These are phyloP conservation scores for Acromyrmex heyeri DNA, from an alignment of 1,140 invertebrate species.

Conservation along the genomic window DNA sequence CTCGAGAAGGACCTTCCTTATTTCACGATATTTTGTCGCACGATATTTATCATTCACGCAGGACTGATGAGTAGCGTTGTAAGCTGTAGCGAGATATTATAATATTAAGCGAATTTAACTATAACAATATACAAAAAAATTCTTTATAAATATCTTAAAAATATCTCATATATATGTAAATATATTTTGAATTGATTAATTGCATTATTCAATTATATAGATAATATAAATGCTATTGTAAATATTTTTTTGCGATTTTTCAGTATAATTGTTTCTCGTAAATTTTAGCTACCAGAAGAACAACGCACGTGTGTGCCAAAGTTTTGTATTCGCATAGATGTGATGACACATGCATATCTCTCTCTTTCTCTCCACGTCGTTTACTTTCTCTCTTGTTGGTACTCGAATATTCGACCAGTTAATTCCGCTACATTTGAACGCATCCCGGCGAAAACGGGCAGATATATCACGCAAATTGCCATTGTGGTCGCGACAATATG, in stretches of 20 bases:
- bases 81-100: not conserved
- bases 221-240: not conserved
- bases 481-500: slow-evolving; percentile 86
- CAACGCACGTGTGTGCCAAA: slow-evolving; percentile 4
- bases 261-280: not conserved
- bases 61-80: slow-evolving; percentile 16
- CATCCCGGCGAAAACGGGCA: slow-evolving; percentile 75
- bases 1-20: slow-evolving; percentile 76
- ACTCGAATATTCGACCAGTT: slow-evolving; percentile 75
- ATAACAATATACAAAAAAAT: not conserved
- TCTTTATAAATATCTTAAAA: not conserved
- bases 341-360: slow-evolving; percentile 47
- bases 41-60: slow-evolving; percentile 80
- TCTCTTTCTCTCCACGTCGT: slow-evolving; percentile 39
- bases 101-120: not conserved
- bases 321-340: not conserved
- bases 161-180: not conserved
- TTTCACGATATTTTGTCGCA: slow-evolving; percentile 81
- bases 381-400: slow-evolving; percentile 61
- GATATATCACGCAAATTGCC: slow-evolving; percentile 86
- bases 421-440: slow-evolving; percentile 86
- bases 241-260: not conserved
- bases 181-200: not conserved
- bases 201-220: not conserved
- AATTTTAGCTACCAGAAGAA: not conserved